These are phyloP conservation scores for Scytalopus superciliaris DNA, from an alignment of 2,113 vertebrate genomes.

Conservation along the genomic window DNA sequence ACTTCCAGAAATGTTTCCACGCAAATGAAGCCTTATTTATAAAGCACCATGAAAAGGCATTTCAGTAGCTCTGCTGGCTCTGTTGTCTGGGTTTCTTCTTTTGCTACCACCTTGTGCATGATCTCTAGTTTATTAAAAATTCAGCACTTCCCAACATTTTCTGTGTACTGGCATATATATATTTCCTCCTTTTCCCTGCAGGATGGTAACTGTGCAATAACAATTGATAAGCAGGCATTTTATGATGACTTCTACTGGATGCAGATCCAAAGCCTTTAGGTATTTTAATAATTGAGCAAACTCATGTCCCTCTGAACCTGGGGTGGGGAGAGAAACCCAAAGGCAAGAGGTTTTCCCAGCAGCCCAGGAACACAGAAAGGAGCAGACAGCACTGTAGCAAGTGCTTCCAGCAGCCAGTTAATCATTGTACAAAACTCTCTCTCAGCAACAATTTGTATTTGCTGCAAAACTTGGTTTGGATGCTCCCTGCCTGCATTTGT, in stretches of 20 bases:
- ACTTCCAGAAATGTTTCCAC: neutral
- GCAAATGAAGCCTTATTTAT: neutral
- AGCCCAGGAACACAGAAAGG: neutral
- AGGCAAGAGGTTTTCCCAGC: neutral
- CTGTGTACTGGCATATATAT: neutral
- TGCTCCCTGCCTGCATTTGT: neutral
- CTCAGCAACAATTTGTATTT: neutral
- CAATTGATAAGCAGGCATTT: neutral
- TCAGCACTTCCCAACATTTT: neutral
- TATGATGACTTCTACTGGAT: neutral
- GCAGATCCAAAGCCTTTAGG: neutral
- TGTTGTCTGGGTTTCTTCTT: neutral
- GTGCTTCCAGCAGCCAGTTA: neutral
- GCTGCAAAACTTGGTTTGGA: neutral
- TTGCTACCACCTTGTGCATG: neutral
- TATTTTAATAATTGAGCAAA: conserved; percentile 27
- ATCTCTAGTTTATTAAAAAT: neutral
- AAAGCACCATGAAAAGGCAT: neutral
- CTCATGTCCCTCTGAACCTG: neutral
- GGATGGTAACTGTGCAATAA: neutral
- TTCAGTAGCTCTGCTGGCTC: neutral
- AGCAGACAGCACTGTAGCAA: neutral
- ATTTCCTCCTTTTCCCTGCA: neutral
- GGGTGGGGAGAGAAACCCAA: neutral
- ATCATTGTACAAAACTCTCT: neutral